Base-by-base conservation (phyloP, 2,113 vertebrate genomes). In the Phylloscopus trochiloides region DNA sequence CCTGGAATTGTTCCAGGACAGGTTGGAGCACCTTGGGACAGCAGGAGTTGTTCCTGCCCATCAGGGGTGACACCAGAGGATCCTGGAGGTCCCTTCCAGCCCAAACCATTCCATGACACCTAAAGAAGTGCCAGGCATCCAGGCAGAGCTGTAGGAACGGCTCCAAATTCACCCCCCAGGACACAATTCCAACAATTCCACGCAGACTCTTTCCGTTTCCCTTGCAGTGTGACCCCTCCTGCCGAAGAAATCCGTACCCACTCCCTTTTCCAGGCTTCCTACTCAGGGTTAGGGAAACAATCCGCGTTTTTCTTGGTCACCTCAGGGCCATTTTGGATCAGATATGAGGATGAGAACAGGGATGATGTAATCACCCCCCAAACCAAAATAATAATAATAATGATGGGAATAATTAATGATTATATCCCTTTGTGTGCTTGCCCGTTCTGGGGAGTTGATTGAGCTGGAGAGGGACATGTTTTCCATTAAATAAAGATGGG, bases 241-340 rank as follows among this genome's bases (percentile, higher is more conserved):
- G 31, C 51, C 38, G 7, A 51, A 57, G 57, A 40, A 90, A 55
- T 74, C 63, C 5, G 2, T 13, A 9, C 4, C 88, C 83, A 90
- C 83, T 57, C 91, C 88, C 86, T 88, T 48, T 74, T 66, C 71
- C 83, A 71, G 43, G 57, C 76, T 95, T 94, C 94, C 91, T 95
- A 71, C 54, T 47, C 86, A 74, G 82, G 50, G 63, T 86, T 89
- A 88, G 65, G 85, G 94, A 92, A 97, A 96, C 91, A 95, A 63
- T 48, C 40, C 47, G 29, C 51, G 29, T 94, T 94, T 86, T 94
- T 92, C 76, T 80, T 59, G 83, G 76, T 90, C 94, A 93, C 83
- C 48, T 86, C 43, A 5, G 32, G 83, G 70, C 72, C 68, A 11
- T 40, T 80, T 84, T 91, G 65, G 24, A 88, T 94, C 86, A 91